A percentile compares a stretch with the other conserved stretches of the same genome.
Conservation (phyloP, 37 sponge, comb jelly and placozoan species). For the Chondrilla cf. caribensis region DNA sequence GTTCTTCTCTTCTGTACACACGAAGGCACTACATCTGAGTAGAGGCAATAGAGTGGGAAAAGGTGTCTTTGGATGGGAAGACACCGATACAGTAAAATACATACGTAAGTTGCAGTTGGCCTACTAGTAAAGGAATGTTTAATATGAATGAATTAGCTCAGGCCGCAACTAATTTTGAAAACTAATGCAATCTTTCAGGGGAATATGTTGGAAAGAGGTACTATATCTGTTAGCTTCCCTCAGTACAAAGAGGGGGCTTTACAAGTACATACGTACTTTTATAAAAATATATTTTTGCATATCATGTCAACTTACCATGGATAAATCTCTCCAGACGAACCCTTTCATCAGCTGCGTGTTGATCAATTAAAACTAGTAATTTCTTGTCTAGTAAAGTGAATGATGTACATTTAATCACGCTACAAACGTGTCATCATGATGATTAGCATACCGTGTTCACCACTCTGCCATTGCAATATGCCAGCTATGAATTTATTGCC, state of each 20-base stretch:
- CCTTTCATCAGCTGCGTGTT: conserved; percentile 97
- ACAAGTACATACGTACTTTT: neutral
- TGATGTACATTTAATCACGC: neutral
- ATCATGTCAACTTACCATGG: conserved; percentile 24
- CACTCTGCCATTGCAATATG: neutral
- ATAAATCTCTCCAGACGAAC: conserved; percentile 79
- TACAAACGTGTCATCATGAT: neutral
- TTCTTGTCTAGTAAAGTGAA: neutral
- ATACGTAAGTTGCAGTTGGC: too few species aligned
- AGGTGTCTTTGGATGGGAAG: too few species aligned
- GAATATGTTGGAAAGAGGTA: too few species aligned
- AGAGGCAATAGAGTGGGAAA: neutral
- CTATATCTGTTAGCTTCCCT: too few species aligned
- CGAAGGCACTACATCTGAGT: neutral
- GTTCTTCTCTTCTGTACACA: conserved; percentile 48
- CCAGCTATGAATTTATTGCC: conserved; percentile 94
- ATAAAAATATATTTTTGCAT: neutral
- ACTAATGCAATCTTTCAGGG: too few species aligned
- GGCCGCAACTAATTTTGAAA: too few species aligned
- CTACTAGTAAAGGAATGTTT: too few species aligned
- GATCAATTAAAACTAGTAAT: conserved; percentile 90
- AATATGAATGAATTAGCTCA: too few species aligned
- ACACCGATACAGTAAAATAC: too few species aligned
- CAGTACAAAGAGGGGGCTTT: neutral
- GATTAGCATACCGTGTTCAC: neutral